Conservation (phyloP, 1,140 invertebrate genomes). For the Drosophila azteca region DNA sequence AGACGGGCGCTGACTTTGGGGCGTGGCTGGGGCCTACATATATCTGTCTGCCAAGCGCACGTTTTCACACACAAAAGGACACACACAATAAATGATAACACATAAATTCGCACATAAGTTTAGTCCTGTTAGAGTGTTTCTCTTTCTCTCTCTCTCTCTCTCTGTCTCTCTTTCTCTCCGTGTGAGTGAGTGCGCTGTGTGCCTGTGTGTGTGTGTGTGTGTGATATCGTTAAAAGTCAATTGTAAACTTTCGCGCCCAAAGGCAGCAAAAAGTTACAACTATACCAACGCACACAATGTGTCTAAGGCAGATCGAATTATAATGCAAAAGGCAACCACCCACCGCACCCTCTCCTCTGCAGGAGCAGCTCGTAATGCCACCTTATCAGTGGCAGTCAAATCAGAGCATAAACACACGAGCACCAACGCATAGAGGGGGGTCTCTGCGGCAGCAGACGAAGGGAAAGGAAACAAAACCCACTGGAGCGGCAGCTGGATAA, state of each 20-base stretch:
- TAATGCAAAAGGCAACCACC: constrained; percentile 50
- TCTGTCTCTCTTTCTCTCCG: background rate
- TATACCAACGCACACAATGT: constrained; percentile 43
- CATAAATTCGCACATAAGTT: constrained; percentile 72
- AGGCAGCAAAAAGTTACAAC: constrained; percentile 57
- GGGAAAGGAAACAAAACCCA: constrained; percentile 67
- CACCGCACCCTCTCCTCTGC: background rate
- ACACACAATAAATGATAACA: constrained; percentile 82
- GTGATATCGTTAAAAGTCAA: constrained; percentile 77
- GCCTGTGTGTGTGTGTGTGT: constrained; percentile 19
- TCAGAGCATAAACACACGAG: constrained; percentile 65
- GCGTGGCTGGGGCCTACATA: constrained; percentile 52
- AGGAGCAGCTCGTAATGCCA: constrained; percentile 52
- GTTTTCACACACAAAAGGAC: constrained; percentile 67
- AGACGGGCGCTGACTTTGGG: constrained; percentile 29
- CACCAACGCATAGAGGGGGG: constrained; percentile 13
- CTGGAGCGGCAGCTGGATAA: constrained; percentile 79
- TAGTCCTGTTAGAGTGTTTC: constrained; percentile 3
- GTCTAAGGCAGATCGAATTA: constrained; percentile 74
- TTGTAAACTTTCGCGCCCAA: constrained; percentile 78
- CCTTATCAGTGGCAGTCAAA: constrained; percentile 82
- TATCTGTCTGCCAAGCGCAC: constrained; percentile 54
- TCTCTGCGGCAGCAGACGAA: too few relatives aligned
- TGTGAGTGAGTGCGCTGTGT: constrained; percentile 5
- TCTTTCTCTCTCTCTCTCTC: too few relatives aligned